phyloP scores from a whole-genome alignment of 2,797 vertebrate species.

The Oryzias dopingdopingensis region DNA sequence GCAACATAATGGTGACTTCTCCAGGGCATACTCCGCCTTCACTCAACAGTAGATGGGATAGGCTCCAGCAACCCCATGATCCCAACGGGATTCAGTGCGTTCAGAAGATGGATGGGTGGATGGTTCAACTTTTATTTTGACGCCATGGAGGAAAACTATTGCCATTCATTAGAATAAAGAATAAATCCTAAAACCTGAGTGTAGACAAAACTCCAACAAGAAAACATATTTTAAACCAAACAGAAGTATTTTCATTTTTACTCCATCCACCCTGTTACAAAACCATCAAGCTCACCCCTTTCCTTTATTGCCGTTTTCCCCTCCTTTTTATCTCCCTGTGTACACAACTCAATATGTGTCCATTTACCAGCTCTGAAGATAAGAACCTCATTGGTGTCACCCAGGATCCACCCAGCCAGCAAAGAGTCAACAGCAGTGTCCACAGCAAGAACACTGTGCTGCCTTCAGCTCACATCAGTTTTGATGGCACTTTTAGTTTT shows the following conservation, averaged over 20 bases:
- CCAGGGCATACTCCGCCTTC: too few species aligned
- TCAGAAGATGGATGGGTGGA: too few species aligned
- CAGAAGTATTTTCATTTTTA: conserved; percentile 13
- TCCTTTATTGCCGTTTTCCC: conserved; percentile 19
- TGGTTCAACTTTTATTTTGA: too few species aligned
- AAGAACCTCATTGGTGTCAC: conserved; percentile 30
- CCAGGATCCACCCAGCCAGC: conserved; percentile 23
- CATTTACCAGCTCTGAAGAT: conserved; percentile 36
- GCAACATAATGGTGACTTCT: too few species aligned
- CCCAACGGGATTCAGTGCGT: too few species aligned
- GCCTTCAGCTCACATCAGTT: conserved; percentile 3
- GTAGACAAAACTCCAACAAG: not conserved
- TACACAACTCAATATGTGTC: conserved; percentile 24
- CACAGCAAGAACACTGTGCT: not conserved
- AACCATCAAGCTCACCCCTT: conserved; percentile 10
- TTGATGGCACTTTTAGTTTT: not conserved
- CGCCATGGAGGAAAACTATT: too few species aligned
- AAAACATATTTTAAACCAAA: too few species aligned
- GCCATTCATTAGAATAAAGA: too few species aligned
- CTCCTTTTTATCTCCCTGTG: conserved; percentile 21
- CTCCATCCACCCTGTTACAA: not conserved
- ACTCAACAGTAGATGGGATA: too few species aligned
- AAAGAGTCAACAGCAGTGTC: not conserved
- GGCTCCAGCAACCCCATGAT: too few species aligned
- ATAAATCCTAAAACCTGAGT: not conserved